phyloP scores from a whole-genome alignment of 2,888 invertebrate species.

The Yponomeuta cagnagella region DNA sequence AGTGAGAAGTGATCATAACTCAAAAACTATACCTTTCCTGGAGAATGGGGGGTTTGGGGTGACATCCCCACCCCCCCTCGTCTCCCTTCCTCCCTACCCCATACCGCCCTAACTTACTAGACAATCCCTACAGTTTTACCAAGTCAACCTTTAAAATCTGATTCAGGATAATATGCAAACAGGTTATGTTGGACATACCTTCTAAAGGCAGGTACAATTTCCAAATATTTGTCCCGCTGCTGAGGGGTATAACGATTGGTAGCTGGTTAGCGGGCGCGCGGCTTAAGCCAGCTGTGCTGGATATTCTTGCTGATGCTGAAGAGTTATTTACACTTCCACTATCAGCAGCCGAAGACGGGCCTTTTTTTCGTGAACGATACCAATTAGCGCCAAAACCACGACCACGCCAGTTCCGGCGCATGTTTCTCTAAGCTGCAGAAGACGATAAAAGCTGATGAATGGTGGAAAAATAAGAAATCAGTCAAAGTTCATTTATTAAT shows the following conservation, averaged over 20 bases:
- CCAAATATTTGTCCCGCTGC: conserved; percentile 78
- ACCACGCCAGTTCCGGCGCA: conserved; percentile 64
- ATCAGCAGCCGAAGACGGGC: conserved; percentile 30
- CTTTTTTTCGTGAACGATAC: conserved; percentile 36
- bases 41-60: too few relatives aligned
- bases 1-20: too few relatives aligned
- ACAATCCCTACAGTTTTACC: too few relatives aligned
- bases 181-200: conserved; percentile 56
- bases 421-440: conserved; percentile 24
- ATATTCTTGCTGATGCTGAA: conserved; percentile 32
- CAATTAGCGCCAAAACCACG: conserved; percentile 51
- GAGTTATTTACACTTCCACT: conserved; percentile 45
- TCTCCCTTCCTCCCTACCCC: too few relatives aligned
- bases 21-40: too few relatives aligned
- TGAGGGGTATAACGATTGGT: conserved; percentile 48
- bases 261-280: conserved; percentile 60
- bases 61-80: too few relatives aligned
- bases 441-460: too few relatives aligned
- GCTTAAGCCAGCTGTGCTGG: conserved; percentile 42
- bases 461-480: too few relatives aligned
- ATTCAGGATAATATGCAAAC: too few relatives aligned
- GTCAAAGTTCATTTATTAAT: too few relatives aligned
- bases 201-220: conserved; percentile 85
- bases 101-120: too few relatives aligned
- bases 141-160: too few relatives aligned